phyloP scores from a whole-genome alignment of 2,113 vertebrate genomes.

The Gymnorhina tibicen region DNA sequence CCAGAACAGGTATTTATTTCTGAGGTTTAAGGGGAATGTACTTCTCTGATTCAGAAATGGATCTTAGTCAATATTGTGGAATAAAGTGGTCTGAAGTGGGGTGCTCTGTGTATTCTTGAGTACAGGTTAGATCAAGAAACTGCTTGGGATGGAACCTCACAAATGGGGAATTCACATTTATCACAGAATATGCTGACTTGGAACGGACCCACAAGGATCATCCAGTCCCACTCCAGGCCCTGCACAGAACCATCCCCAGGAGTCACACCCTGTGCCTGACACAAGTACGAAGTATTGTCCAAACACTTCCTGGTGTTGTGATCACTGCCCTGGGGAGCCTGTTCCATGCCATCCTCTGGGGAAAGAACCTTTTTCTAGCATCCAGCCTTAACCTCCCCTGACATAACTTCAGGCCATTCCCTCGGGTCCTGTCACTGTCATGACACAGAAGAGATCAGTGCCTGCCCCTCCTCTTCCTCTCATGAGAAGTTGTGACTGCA shows the following conservation, averaged over 20 bases:
- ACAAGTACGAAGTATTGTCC: fast-evolving
- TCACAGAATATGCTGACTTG: not conserved
- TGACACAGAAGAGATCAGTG: not conserved
- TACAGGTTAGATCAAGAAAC: not conserved
- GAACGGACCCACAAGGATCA: not conserved
- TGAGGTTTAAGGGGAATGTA: not conserved
- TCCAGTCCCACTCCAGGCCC: not conserved
- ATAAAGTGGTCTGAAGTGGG: not conserved
- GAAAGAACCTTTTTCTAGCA: not conserved
- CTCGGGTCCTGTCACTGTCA: fast-evolving
- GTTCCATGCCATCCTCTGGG: not conserved
- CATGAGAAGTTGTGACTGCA: fast-evolving
- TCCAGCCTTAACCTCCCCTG: not conserved
- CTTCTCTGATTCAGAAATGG: not conserved
- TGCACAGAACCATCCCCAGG: not conserved
- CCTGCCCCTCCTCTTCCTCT: not conserved
- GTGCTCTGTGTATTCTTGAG: not conserved
- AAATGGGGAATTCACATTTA: not conserved
- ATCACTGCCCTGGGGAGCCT: not conserved
- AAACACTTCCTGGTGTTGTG: not conserved
- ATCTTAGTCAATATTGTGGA: not conserved
- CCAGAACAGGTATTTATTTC: not conserved
- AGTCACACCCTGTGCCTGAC: not conserved
- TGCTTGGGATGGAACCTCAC: not conserved
- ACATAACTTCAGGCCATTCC: not conserved